Conservation (phyloP, 2,113 vertebrate genomes). For the Rhinopomastus cyanomelas region DNA sequence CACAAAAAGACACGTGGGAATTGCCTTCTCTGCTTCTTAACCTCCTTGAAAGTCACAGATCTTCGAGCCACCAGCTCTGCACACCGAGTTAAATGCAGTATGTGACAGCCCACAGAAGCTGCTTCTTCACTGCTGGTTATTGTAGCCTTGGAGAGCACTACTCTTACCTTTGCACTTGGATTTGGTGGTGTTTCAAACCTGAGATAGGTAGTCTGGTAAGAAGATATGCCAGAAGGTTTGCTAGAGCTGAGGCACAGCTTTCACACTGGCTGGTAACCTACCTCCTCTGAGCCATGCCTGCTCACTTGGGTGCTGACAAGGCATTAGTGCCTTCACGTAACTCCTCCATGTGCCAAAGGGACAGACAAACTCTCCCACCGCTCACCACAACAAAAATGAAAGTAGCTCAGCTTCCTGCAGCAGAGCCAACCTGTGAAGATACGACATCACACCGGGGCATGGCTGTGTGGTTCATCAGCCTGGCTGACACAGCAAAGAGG, state of each 20-base stretch:
- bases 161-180: slow-evolving; percentile 4
- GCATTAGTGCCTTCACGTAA: background rate
- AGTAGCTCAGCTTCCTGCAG: background rate
- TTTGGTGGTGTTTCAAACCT: slow-evolving; percentile 18
- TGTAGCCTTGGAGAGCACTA: background rate
- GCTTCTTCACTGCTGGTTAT: background rate
- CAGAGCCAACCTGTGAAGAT: slow-evolving; percentile 13
- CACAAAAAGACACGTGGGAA: background rate
- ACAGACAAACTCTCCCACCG: slow-evolving; percentile 13
- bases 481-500: background rate
- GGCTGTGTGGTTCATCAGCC: background rate
- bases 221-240: slow-evolving; percentile 3
- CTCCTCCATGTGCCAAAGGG: background rate
- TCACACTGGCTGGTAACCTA: background rate
- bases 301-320: background rate
- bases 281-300: slow-evolving; percentile 22
- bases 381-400: background rate
- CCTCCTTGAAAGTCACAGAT: background rate
- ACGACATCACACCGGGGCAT: background rate
- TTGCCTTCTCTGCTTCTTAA: slow-evolving; percentile 7
- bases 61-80: background rate
- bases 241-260: slow-evolving; percentile 7
- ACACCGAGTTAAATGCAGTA: background rate
- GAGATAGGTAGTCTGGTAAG: background rate
- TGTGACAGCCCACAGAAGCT: background rate